Conservation (phyloP, 1,140 invertebrate genomes). For the Agraylea sexmaculata region DNA sequence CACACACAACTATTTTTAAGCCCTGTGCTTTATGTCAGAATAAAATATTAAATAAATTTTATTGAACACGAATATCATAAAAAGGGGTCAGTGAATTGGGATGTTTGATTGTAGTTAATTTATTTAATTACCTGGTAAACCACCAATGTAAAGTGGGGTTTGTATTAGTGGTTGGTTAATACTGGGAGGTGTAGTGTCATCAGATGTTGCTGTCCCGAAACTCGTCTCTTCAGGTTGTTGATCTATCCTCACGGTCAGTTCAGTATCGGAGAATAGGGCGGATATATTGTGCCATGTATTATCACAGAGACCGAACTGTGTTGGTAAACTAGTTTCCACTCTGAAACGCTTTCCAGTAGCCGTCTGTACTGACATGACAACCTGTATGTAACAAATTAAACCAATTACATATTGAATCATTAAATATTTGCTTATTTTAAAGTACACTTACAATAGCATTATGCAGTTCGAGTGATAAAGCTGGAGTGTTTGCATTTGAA, state of each 20-base stretch:
- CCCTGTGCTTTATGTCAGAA: background rate
- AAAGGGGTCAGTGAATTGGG: conserved; percentile 1
- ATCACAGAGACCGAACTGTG: conserved; percentile 62
- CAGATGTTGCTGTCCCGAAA: conserved; percentile 20
- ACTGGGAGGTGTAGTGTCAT: conserved; percentile 32
- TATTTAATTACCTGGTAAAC: conserved; percentile 65
- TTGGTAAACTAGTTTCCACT: conserved; percentile 47
- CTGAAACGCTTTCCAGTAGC: conserved; percentile 48
- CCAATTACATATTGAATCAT: background rate
- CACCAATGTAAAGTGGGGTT: conserved; percentile 70
- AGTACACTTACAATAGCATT: conserved; percentile 54
- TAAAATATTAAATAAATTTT: background rate
- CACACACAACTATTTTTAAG: background rate
- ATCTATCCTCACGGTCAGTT: conserved; percentile 63
- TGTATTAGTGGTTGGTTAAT: conserved; percentile 27
- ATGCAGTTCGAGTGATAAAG: conserved; percentile 62
- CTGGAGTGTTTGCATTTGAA: conserved; percentile 45
- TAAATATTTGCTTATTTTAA: background rate
- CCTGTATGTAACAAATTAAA: conserved; percentile 26
- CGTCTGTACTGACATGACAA: conserved; percentile 58
- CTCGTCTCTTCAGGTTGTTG: conserved; percentile 42
- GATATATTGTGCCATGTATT: conserved; percentile 77
- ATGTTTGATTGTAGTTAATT: background rate
- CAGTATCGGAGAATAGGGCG: conserved; percentile 57
- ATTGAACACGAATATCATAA: too few species aligned